phyloP scores from a whole-genome alignment of 2,888 invertebrate genomes.

The Chloromyia formosa region DNA sequence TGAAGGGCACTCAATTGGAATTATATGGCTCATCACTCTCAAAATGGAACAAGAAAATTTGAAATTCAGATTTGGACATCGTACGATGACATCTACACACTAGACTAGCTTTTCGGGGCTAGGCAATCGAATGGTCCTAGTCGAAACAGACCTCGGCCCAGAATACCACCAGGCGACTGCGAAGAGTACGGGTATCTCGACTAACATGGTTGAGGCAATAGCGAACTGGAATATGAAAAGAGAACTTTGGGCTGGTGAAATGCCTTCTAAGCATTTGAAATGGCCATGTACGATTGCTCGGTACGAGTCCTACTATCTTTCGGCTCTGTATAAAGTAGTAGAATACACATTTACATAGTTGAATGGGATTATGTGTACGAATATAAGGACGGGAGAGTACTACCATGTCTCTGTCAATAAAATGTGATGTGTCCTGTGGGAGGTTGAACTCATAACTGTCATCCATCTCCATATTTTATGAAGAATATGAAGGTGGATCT shows the following conservation, averaged over 20 bases:
- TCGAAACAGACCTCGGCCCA: not conserved
- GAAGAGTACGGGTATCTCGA: not conserved
- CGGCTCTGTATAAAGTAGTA: too few species aligned
- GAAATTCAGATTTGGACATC: constrained; percentile 41
- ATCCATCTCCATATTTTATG: constrained; percentile 40
- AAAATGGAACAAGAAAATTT: constrained; percentile 41
- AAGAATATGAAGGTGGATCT: constrained; percentile 3
- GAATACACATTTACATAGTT: not conserved
- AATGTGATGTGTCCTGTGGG: constrained; percentile 31
- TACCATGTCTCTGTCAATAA: constrained; percentile 33
- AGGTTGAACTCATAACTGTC: constrained; percentile 38
- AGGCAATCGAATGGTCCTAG: not conserved
- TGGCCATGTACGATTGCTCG: not conserved
- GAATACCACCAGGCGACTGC: not conserved
- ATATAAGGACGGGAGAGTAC: not conserved
- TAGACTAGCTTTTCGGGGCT: constrained; percentile 1
- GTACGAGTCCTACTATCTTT: too few species aligned
- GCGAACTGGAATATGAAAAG: too few species aligned
- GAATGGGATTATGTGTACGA: constrained; percentile 7
- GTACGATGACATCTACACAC: constrained; percentile 12
- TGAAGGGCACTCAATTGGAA: constrained; percentile 43
- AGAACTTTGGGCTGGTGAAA: not conserved
- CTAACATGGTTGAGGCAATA: not conserved
- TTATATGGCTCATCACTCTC: constrained; percentile 43
- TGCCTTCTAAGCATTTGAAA: constrained; percentile 4